Percentiles rank a stretch among this genome's conserved stretches.
Evolutionary conservation across 1,140 invertebrate genomes (phyloP).

Genomic region (Pectinophora gossypiella): DNA sequence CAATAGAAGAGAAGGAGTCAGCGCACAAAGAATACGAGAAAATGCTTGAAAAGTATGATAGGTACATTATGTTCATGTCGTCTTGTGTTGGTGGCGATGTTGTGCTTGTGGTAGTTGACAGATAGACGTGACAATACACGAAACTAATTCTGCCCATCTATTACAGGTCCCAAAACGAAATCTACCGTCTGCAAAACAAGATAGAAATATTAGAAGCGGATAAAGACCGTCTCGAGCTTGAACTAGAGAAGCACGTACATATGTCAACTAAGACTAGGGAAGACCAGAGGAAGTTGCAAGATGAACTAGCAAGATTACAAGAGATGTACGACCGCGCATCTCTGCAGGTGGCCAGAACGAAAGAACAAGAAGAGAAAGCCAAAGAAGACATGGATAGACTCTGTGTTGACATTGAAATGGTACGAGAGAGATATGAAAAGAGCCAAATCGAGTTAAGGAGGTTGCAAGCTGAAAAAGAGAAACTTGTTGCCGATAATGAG

Average conservation of each 20-base stretch:
- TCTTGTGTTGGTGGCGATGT: slow-evolving; percentile 58
- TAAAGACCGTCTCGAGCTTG: slow-evolving; percentile 88
- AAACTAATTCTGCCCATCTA: slow-evolving; percentile 16
- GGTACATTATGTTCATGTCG: slow-evolving; percentile 77
- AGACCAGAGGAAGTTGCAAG: slow-evolving; percentile 89
- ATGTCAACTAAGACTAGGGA: slow-evolving; percentile 88
- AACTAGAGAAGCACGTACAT: slow-evolving; percentile 89
- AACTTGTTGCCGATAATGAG: slow-evolving; percentile 88
- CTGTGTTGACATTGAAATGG: slow-evolving; percentile 87
- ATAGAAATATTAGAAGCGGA: slow-evolving; percentile 91
- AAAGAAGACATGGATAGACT: slow-evolving; percentile 91
- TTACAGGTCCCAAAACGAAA: slow-evolving; percentile 88
- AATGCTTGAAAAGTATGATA: slow-evolving; percentile 94
- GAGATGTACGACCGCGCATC: slow-evolving; percentile 92
- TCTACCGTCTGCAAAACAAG: slow-evolving; percentile 91
- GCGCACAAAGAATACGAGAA: slow-evolving; percentile 94
- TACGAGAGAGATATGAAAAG: slow-evolving; percentile 93
- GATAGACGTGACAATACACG: no score
- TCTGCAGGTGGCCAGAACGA: slow-evolving; percentile 87
- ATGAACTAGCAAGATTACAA: slow-evolving; percentile 87
- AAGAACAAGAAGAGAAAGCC: slow-evolving; percentile 93
- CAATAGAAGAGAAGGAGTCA: slow-evolving; percentile 91
- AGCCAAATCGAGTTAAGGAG: slow-evolving; percentile 88
- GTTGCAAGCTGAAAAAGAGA: slow-evolving; percentile 90
- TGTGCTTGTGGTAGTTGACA: slow-evolving; percentile 10